These are phyloP conservation scores for Typhlichthys subterraneus DNA, from an alignment of 2,797 vertebrate species.

Conservation along the genomic window DNA sequence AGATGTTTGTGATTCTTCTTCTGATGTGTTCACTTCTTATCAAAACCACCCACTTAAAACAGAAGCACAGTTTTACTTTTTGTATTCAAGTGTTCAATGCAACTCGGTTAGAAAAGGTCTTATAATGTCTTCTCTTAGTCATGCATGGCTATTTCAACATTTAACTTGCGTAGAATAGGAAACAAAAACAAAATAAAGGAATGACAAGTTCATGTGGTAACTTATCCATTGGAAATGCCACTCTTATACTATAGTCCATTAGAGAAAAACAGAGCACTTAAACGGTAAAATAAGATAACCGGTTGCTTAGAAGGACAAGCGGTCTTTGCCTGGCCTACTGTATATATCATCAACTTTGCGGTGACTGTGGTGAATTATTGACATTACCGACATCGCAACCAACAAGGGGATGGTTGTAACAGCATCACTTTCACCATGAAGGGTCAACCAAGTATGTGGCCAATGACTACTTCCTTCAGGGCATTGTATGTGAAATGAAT, in stretches of 20 bases:
- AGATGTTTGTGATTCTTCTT: constrained; percentile 30
- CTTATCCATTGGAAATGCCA: constrained; percentile 54
- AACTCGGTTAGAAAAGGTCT: constrained; percentile 50
- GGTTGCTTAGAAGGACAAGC: constrained; percentile 23
- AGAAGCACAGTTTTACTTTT: constrained; percentile 27
- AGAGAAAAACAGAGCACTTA: constrained; percentile 45
- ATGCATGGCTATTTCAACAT: constrained; percentile 39
- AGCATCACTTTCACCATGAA: too few relatives aligned
- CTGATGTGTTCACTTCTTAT: constrained; percentile 48
- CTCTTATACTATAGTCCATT: constrained; percentile 61
- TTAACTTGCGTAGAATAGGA: constrained; percentile 42
- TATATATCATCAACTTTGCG: not conserved
- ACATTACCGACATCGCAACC: too few relatives aligned
- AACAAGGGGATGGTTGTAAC: too few relatives aligned
- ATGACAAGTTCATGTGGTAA: constrained; percentile 34
- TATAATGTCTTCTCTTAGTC: constrained; percentile 31
- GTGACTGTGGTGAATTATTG: not conserved
- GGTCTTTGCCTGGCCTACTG: constrained; percentile 8
- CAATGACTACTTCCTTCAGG: too few relatives aligned
- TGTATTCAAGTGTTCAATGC: constrained; percentile 46
- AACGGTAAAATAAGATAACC: constrained; percentile 24
- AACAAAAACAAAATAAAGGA: constrained; percentile 6
- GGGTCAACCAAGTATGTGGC: too few relatives aligned
- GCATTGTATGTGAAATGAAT: too few relatives aligned
- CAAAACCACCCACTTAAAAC: constrained; percentile 56